Evolutionary conservation across 2,113 vertebrate species (phyloP).

Genomic region (cat (Felis catus)): F.catus_Fca126_mat1.0 CM031412.1:223875001-223875500

Average conservation of each 20-base stretch:
- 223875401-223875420: background rate
- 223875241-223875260: background rate
- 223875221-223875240: background rate
- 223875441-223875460: background rate
- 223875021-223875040: too few species aligned
- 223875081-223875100: background rate
- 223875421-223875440: background rate
- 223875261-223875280: background rate
- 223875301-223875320: background rate
- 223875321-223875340: background rate
- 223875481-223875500: background rate
- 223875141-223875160: accelerated
- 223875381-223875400: background rate
- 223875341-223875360: background rate
- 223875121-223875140: background rate
- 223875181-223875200: background rate
- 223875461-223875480: background rate
- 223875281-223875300: background rate
- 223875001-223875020: accelerated
- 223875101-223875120: background rate
- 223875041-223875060: background rate
- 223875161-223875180: background rate
- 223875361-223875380: background rate
- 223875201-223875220: background rate
- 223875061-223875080: background rate